Evolutionary conservation across 2,113 vertebrate genomes (phyloP).

Genomic region (Butorides virescens): DNA sequence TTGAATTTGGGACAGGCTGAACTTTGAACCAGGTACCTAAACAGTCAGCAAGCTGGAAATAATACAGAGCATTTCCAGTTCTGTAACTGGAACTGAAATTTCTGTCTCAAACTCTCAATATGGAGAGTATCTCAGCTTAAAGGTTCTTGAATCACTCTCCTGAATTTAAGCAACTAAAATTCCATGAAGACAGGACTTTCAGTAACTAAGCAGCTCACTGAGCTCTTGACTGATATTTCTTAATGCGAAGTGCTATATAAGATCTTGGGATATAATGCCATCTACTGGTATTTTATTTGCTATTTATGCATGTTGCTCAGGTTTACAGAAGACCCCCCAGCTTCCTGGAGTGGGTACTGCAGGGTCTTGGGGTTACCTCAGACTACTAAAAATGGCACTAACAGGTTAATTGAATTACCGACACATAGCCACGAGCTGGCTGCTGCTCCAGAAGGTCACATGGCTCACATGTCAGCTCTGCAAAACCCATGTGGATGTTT

Average conservation of each 20-base stretch:
- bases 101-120: too few species aligned
- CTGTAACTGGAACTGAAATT: too few species aligned
- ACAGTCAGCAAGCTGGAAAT: neutral
- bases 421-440: neutral
- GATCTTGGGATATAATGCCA: constrained; percentile 40
- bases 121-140: neutral
- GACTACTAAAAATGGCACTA: neutral
- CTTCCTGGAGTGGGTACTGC: neutral
- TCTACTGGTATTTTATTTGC: constrained; percentile 29
- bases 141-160: neutral
- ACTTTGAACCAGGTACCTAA: neutral
- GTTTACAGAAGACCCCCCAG: neutral
- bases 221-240: neutral
- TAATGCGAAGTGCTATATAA: neutral
- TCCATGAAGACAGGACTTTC: neutral
- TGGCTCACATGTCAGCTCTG: neutral
- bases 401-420: neutral
- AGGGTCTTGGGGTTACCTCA: neutral
- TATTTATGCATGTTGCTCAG: neutral
- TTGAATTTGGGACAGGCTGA: neutral
- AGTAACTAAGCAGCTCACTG: neutral
- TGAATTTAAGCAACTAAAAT: neutral
- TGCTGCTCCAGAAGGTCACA: neutral
- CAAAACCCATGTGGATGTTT: neutral
- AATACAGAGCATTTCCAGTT: neutral